These are phyloP conservation scores for Artemia franciscana DNA, from an alignment of 1,140 invertebrate genomes.

Conservation along the genomic window DNA sequence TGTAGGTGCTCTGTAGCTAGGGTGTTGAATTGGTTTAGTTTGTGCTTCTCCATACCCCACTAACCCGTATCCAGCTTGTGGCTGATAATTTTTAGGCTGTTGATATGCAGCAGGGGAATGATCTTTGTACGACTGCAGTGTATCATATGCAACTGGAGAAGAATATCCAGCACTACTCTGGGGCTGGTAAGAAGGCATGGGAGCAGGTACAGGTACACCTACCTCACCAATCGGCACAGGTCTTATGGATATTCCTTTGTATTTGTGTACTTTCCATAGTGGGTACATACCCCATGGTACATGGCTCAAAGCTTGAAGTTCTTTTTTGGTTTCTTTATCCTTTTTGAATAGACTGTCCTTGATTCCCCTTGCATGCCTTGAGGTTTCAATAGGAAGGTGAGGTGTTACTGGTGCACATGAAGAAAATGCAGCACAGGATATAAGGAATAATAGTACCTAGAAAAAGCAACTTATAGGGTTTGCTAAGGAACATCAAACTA, in stretches of 20 bases:
- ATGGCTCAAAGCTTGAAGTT: not conserved
- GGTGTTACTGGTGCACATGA: too few relatives aligned
- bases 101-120: not conserved
- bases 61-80: not conserved
- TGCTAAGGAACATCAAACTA: too few relatives aligned
- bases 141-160: not conserved
- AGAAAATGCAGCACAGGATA: too few relatives aligned
- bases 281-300: conserved; percentile 8
- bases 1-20: not conserved
- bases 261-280: conserved; percentile 7
- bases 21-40: not conserved
- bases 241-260: conserved; percentile 7
- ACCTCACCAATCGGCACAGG: conserved; percentile 7
- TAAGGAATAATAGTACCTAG: too few relatives aligned
- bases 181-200: not conserved
- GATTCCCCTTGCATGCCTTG: not conserved
- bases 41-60: too few relatives aligned
- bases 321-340: not conserved
- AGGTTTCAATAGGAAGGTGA: too few relatives aligned
- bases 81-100: not conserved
- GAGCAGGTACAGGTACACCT: not conserved
- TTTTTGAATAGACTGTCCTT: not conserved
- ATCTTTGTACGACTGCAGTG: not conserved
- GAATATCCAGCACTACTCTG: not conserved
- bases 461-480: too few relatives aligned